A percentile compares a stretch with the other conserved stretches of the same genome.
phyloP scores from a whole-genome alignment of 2,888 invertebrate species.

The Eupithecia insigniata region DNA sequence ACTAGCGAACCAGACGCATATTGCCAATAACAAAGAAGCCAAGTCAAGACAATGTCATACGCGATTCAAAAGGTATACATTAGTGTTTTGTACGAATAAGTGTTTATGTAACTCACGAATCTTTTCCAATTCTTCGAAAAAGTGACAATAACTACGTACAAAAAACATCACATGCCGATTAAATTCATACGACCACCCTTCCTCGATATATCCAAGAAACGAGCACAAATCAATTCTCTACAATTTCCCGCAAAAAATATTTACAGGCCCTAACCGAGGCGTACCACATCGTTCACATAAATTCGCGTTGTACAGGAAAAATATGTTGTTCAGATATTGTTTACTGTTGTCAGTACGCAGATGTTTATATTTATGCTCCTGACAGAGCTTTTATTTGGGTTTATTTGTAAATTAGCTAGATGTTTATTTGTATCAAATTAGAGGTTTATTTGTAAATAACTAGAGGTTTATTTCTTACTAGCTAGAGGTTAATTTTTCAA shows the following conservation, averaged over 20 bases:
- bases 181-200: constrained; percentile 11
- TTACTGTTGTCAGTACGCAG: constrained; percentile 42
- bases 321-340: constrained; percentile 58
- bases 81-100: too few species aligned
- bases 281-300: constrained; percentile 42
- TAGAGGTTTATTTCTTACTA: too few species aligned
- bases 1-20: too few species aligned
- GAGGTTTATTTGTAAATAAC: too few species aligned
- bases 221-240: constrained; percentile 15
- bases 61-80: too few species aligned
- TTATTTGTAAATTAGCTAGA: too few species aligned
- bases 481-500: neutral
- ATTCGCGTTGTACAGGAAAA: constrained; percentile 55
- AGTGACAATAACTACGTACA: neutral
- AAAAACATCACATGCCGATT: constrained; percentile 7
- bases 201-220: constrained; percentile 9
- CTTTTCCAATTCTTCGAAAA: neutral
- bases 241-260: constrained; percentile 32
- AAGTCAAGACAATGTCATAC: too few species aligned
- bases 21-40: too few species aligned
- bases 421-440: too few species aligned
- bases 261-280: constrained; percentile 27
- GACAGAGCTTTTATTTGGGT: neutral
- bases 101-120: neutral
- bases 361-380: neutral